phyloP scores from a whole-genome alignment of 2,113 vertebrate species.

The Corynorhinus townsendii region DNA sequence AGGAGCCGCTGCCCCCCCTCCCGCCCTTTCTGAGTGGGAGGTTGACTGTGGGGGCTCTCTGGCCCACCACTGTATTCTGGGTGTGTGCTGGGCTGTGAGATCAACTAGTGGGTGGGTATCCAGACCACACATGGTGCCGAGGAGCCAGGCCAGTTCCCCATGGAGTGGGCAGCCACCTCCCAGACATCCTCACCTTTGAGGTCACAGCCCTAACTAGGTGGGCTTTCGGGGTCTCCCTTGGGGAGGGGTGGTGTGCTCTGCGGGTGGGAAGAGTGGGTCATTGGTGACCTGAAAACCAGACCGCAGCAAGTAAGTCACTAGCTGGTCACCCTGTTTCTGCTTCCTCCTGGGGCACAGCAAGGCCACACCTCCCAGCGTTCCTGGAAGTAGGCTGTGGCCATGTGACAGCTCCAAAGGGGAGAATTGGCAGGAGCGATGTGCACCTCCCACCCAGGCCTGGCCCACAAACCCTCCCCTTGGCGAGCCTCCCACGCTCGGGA shows the following conservation, averaged over 20 bases:
- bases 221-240: background rate
- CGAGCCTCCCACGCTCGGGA: background rate
- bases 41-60: no score
- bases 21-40: background rate
- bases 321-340: background rate
- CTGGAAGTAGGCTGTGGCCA: background rate
- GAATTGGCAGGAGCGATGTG: accelerated
- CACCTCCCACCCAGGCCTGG: background rate
- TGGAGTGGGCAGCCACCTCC: background rate
- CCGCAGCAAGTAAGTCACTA: background rate
- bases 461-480: background rate
- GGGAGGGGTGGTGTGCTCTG: background rate
- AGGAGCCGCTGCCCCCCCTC: background rate
- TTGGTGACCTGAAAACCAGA: background rate
- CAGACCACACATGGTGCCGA: background rate
- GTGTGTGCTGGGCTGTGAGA: background rate
- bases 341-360: background rate
- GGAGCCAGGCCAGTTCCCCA: background rate
- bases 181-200: background rate
- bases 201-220: background rate
- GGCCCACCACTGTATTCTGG: background rate
- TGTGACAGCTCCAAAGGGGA: background rate
- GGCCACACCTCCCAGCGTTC: background rate
- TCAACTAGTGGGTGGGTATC: background rate
- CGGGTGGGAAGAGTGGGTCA: background rate